phyloP scores from a whole-genome alignment of 2,888 invertebrate genomes.

The Molorchus minor region DNA sequence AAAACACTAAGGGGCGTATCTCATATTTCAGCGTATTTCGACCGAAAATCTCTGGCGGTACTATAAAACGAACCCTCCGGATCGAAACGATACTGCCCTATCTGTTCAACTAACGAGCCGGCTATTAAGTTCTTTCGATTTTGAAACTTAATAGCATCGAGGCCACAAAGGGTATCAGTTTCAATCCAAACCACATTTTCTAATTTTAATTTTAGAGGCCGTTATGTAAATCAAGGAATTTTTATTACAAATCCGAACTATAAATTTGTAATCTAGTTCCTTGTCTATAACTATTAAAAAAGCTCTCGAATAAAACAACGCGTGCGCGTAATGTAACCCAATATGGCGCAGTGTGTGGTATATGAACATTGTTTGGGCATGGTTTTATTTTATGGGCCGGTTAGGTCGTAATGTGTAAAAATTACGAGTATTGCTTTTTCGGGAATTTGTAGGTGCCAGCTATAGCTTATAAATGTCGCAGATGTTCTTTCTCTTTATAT shows the following conservation, averaged over 20 bases:
- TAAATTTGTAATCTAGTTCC: neutral
- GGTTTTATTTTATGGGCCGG: constrained; percentile 47
- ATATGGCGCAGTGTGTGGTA: constrained; percentile 53
- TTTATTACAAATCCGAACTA: neutral
- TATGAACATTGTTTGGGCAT: constrained; percentile 43
- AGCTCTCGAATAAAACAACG: constrained; percentile 22
- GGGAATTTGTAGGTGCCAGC: constrained; percentile 52
- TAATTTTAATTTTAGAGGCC: neutral
- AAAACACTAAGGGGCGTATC: no score
- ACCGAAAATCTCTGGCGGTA: no score
- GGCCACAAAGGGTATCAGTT: no score
- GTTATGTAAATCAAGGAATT: neutral
- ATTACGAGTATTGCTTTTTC: constrained; percentile 52
- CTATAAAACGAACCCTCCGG: no score
- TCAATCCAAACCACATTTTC: no score
- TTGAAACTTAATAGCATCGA: no score
- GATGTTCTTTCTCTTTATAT: constrained; percentile 40
- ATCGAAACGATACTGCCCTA: no score
- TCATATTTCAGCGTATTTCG: no score
- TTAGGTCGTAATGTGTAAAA: constrained; percentile 48
- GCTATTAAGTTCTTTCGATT: no score
- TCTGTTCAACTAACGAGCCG: no score
- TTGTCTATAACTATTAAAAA: neutral
- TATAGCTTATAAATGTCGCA: constrained; percentile 44
- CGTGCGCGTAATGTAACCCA: constrained; percentile 45